These are phyloP conservation scores for Orchestes rusci DNA, from an alignment of 2,888 invertebrate species.

Conservation along the genomic window DNA sequence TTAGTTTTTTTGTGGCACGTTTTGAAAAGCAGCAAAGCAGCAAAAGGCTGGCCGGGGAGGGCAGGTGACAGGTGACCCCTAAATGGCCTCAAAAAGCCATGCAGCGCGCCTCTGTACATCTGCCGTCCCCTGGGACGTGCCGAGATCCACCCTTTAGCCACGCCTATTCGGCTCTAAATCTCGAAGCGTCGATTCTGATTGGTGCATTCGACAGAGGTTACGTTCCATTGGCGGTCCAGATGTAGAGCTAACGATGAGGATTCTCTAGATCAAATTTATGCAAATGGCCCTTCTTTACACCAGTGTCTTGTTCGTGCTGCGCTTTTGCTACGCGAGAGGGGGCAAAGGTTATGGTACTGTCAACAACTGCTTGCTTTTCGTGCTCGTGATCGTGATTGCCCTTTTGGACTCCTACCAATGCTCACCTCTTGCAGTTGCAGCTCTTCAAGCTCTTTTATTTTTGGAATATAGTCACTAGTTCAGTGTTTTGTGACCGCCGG, in stretches of 20 bases:
- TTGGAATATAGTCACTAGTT: constrained; percentile 9
- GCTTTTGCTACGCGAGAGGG: constrained; percentile 26
- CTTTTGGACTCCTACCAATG: constrained; percentile 23
- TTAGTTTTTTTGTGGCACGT: too few species aligned
- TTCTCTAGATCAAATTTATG: constrained; percentile 26
- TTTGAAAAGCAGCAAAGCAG: not conserved
- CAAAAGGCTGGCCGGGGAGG: not conserved
- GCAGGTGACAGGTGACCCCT: constrained; percentile 19
- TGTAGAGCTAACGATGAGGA: constrained; percentile 23
- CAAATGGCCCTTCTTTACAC: constrained; percentile 27
- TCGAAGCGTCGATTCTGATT: constrained; percentile 11
- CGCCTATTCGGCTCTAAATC: constrained; percentile 15
- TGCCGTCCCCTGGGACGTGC: constrained; percentile 24
- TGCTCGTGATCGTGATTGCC: constrained; percentile 18
- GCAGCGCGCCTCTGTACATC: constrained; percentile 26
- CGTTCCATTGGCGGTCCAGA: constrained; percentile 19
- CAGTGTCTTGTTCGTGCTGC: constrained; percentile 28
- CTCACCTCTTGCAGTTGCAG: constrained; percentile 17
- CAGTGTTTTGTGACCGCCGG: too few species aligned
- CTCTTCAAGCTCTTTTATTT: too few species aligned
- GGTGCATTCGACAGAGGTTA: constrained; percentile 5
- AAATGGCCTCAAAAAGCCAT: constrained; percentile 21
- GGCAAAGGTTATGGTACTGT: constrained; percentile 27
- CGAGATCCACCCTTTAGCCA: constrained; percentile 24
- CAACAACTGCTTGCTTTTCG: constrained; percentile 24